Base-by-base conservation (phyloP, 2,888 invertebrate species). In the Drosophila seclusa region DNA sequence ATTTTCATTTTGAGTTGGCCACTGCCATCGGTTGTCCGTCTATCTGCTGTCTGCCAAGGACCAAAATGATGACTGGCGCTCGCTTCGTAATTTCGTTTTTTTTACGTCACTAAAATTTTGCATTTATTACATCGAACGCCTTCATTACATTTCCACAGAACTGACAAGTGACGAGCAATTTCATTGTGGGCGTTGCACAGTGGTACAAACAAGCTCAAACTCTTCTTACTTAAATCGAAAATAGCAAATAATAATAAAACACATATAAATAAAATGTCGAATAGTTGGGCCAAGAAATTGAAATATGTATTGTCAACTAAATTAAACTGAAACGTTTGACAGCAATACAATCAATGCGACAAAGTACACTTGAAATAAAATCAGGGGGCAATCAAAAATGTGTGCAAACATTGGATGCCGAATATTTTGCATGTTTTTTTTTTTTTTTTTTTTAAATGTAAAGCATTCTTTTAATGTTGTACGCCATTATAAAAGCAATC, bases 111-210 rank as follows among this genome's bases (percentile, higher is more conserved):
- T 82, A 73, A 82, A 87, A 89, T 84, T 85, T 85, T 85, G 87
- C 85, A 85, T 85, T 85, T 89, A 89, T 88, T 90, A 86, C 76
- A 87, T 87, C 82, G 88, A 89, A 86, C 75, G 89, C 87, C 89
- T 89, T 89, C 86, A 89, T 89, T 89, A 89, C 84, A 86, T 87
- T 73, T 76, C 78, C 78, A 82, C 62, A 21, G 50, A 69, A 74
- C 88, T 86, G 89, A 82, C 84, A 89, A 89, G 76, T 80, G 85
- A 83, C 78, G 80, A 72, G 78, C 81, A 77, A 74, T 72, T 72
- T 68, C 34, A 69, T 73, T 68, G 73, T 67, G 66, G 71, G 76
- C 53, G 53, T 53, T 16, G 73, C 78, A 86, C 84, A 86, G 89
- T 86, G 87, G 85, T 40, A 16, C 38, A 40, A 68, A 36, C 2